Base-by-base conservation (phyloP, 92 coral and sea anemone genomes). In the Palythoa caribaeorum region DNA sequence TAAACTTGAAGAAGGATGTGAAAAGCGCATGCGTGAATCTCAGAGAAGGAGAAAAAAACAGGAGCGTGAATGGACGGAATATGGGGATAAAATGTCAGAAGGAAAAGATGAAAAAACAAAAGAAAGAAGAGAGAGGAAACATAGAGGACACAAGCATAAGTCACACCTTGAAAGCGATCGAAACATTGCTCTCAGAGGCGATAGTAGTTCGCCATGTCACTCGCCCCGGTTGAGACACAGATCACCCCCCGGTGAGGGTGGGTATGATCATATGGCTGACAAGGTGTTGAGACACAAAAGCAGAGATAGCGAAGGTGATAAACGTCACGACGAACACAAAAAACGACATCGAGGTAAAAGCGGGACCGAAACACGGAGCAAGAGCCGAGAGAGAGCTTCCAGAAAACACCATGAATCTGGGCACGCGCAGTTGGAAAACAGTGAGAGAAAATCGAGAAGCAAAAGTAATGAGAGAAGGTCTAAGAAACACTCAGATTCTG, bases 271-370 rank as follows among this genome's bases (percentile, higher is more conserved):
- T 69, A 86, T 53, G 15, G 81, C 79, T 44, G 83, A 86, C 3
- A 54, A 50, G 19, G 78, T 57, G 51, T 50, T 81, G n/a, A 80
- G 79, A 17, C 92, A 79, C 9, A 83, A 78, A 28, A 84, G 75
- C 87, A 83, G n/a, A 36, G 86, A 85, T 5, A 85, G 88, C 70
- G 87, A 88, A 50, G 78, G 39, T 21, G 83, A 85, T 55, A 89
- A 80, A 78, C 88, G 77, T 54, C 86, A 9, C 4, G 75, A 81
- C 17, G 52, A 69, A 21, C 92, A 79, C 57, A 76, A 68, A 85
- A 70, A 54, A 80, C 84, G 11, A 73, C 76, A 87, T 71, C 66
- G 17, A 78, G 83, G 37, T 38, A 65, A 74, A 3, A 38, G 59
- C n/a, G 75, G 80, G 10, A 19, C 12, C 1, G 91, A 88, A 7